phyloP scores from a whole-genome alignment of 2,888 invertebrate genomes.

The Sarcophaga variegata region DNA sequence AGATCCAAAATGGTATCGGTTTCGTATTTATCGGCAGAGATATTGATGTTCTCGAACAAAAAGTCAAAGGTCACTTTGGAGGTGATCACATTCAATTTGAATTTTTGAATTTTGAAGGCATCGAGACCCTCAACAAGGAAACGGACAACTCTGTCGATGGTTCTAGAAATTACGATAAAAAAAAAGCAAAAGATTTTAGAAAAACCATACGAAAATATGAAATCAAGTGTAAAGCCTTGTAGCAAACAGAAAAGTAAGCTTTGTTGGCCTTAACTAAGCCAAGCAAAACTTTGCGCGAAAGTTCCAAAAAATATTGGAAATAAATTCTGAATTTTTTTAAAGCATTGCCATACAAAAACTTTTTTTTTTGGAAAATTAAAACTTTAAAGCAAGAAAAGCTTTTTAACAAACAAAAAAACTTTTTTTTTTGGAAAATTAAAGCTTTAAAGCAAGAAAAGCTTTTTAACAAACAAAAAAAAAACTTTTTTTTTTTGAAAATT shows the following conservation, averaged over 20 bases:
- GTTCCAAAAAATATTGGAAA: neutral
- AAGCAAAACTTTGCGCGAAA: neutral
- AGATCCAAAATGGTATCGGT: constrained; percentile 76
- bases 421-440: no score
- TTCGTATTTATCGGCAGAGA: constrained; percentile 75
- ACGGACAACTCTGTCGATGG: constrained; percentile 74
- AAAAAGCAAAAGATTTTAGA: neutral
- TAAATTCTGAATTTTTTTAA: neutral
- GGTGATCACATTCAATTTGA: constrained; percentile 76
- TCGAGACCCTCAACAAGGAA: constrained; percentile 77
- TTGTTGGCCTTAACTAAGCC: neutral
- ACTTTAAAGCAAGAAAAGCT: neutral
- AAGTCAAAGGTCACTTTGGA: constrained; percentile 76
- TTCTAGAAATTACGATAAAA: constrained; percentile 65
- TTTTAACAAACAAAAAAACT: neutral
- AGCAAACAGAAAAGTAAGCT: neutral
- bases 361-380: neutral
- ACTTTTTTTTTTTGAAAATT: no score
- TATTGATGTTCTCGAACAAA: constrained; percentile 74
- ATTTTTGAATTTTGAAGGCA: constrained; percentile 75
- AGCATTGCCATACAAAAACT: neutral
- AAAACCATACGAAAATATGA: neutral
- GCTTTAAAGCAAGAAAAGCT: no score
- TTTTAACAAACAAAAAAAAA: neutral
- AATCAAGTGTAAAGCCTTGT: neutral